These are phyloP conservation scores for Tanypteryx hageni DNA, from an alignment of 2,888 invertebrate species.

Conservation along the genomic window DNA sequence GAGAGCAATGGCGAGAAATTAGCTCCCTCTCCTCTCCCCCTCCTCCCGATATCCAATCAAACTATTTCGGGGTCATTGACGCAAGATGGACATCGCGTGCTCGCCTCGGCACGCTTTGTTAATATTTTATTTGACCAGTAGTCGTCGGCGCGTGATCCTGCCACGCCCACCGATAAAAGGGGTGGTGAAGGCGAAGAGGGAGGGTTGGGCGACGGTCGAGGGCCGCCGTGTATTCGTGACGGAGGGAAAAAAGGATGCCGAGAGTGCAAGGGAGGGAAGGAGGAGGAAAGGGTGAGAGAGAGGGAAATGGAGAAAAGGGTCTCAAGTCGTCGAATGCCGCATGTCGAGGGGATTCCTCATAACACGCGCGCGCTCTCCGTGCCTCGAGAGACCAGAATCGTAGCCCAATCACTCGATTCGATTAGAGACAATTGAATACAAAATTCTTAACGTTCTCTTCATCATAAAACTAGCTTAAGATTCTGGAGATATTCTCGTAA, in stretches of 20 bases:
- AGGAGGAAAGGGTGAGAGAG: background rate
- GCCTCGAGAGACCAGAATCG: no score
- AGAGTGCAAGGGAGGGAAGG: background rate
- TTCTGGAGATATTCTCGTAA: no score
- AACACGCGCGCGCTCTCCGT: no score
- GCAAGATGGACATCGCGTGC: slow-evolving; percentile 54
- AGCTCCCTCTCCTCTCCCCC: background rate
- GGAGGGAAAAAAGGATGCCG: background rate
- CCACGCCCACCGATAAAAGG: slow-evolving; percentile 56
- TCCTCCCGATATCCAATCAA: background rate
- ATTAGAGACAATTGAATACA: no score
- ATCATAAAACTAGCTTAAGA: no score
- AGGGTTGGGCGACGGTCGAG: background rate
- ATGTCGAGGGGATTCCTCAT: background rate
- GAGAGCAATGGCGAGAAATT: background rate
- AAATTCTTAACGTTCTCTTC: no score
- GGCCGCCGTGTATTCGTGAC: background rate
- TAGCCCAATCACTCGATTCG: no score
- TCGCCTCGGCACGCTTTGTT: slow-evolving; percentile 20
- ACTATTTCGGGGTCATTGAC: slow-evolving; percentile 50
- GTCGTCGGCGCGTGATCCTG: slow-evolving; percentile 29
- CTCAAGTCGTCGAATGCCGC: background rate
- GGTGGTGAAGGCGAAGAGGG: background rate
- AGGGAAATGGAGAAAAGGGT: background rate
- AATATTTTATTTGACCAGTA: slow-evolving; percentile 47